Evolutionary conservation across 2,113 vertebrate genomes (phyloP).

Genomic region (Amia ocellicauda): DNA sequence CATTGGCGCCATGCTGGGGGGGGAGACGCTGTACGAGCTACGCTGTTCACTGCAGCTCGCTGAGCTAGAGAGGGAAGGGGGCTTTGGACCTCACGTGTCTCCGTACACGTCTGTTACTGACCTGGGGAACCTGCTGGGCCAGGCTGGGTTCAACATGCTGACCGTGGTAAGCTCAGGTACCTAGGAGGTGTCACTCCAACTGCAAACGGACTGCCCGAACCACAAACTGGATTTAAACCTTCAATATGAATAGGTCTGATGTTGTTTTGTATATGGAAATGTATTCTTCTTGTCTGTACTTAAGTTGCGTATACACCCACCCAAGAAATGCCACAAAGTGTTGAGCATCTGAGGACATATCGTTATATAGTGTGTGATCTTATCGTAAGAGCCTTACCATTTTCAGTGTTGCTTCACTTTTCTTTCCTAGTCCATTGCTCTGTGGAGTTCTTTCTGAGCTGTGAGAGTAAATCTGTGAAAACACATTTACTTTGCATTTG

Average conservation of each 20-base stretch:
- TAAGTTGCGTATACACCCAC: background rate
- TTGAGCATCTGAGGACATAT: too few relatives aligned
- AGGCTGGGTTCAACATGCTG: conserved; percentile 87
- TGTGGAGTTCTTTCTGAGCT: too few relatives aligned
- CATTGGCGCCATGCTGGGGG: conserved; percentile 89
- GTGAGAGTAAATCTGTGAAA: too few relatives aligned
- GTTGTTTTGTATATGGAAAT: background rate
- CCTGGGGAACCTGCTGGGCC: conserved; percentile 82
- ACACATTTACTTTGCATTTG: too few relatives aligned
- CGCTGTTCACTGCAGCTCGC: conserved; percentile 92
- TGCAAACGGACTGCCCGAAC: too few relatives aligned
- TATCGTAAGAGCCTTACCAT: too few relatives aligned
- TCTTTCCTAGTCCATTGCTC: background rate
- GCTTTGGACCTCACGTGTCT: conserved; percentile 85
- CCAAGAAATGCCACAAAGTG: background rate
- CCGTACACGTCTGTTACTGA: conserved; percentile 86
- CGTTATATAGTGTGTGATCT: too few relatives aligned
- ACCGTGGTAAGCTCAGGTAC: conserved; percentile 81
- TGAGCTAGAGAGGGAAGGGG: conserved; percentile 87
- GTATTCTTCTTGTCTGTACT: background rate
- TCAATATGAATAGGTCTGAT: too few relatives aligned
- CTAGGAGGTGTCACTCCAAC: too few relatives aligned
- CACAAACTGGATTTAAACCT: too few relatives aligned
- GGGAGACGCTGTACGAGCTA: conserved; percentile 87
- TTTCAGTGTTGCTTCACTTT: too few relatives aligned